Evolutionary conservation across 2,113 vertebrate species (phyloP), one percentile per base, ranked within the genome.

Genomic region (Entosphenus tridentatus): DNA sequence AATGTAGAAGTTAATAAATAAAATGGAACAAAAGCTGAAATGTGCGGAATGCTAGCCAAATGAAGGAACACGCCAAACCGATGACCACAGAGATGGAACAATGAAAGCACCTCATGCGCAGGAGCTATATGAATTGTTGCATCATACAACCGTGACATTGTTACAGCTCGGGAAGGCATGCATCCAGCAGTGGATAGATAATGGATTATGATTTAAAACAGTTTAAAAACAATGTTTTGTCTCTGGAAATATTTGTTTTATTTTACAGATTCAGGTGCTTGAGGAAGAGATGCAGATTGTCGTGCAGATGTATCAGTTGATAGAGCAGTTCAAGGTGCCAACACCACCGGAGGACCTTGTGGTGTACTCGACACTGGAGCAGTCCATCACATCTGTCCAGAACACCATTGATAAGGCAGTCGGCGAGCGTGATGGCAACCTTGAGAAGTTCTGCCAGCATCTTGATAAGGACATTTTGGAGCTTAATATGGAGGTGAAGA

Each of bases 241-340:
- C 39, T 39, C 39, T 39, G 39, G 5, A 39, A 39, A 39, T 39
- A 39, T 39, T 39, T 12, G 67, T 21, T 67, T 67, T 62, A 57
- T 39, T 69, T 1, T 74, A 58, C 73, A 91, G 88, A 81, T 87
- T 3, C 77, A 78, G 55, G 73, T n/a, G 68, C 75, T 89, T 57
- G 79, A 86, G 17, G 76, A 80, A 6, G 81, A 88, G 74, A 76
- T 77, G 3, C 79, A 83, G 57, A 68, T 72, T 2, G 79, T 87
- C n/a, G 70, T 75, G 69, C 74, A 82, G 71, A 84, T 91, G 83
- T 86, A 87, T 74, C 76, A 77, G 55, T 76, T 89, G 70, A 87
- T 89, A 57, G 81, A 81, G 3, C 76, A 70, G 1, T 85, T 85
- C 69, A 75, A 77, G 3, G 75, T 88, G 11, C 79, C 81, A 12